phyloP scores from a whole-genome alignment of 1,140 invertebrate species.

The Listronotus bonariensis region DNA sequence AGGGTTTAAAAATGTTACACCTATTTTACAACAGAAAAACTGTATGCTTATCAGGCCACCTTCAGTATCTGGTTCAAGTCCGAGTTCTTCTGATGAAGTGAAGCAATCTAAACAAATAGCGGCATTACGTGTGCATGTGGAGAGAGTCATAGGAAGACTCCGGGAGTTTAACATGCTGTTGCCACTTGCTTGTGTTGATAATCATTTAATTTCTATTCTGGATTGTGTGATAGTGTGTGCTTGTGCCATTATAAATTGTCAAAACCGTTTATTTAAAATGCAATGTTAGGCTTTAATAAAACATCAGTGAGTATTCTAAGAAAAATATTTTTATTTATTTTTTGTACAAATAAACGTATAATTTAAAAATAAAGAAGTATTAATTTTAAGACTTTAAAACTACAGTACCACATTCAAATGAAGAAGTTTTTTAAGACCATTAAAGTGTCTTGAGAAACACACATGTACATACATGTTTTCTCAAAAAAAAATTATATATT shows the following conservation, averaged over 20 bases:
- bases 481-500: too few relatives aligned
- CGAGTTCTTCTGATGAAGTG: slow-evolving; percentile 36
- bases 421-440: too few relatives aligned
- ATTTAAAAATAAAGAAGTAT: too few relatives aligned
- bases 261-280: too few relatives aligned
- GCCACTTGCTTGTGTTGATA: slow-evolving; percentile 40
- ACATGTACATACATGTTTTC: too few relatives aligned
- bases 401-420: too few relatives aligned
- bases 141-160: slow-evolving; percentile 44
- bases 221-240: slow-evolving; percentile 43
- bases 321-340: too few relatives aligned
- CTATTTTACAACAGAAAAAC: slow-evolving; percentile 38
- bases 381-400: too few relatives aligned
- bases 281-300: too few relatives aligned
- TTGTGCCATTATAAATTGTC: slow-evolving; percentile 25
- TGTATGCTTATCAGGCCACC: slow-evolving; percentile 53
- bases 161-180: slow-evolving; percentile 44
- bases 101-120: slow-evolving; percentile 45
- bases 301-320: too few relatives aligned
- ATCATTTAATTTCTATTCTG: slow-evolving; percentile 31
- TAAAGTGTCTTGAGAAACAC: too few relatives aligned
- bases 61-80: slow-evolving; percentile 45
- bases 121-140: slow-evolving; percentile 44
- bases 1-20: slow-evolving; percentile 51
- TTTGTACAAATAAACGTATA: too few relatives aligned